Base-by-base conservation (phyloP, 1,140 invertebrate species). In the Drosophila aff. region DNA sequence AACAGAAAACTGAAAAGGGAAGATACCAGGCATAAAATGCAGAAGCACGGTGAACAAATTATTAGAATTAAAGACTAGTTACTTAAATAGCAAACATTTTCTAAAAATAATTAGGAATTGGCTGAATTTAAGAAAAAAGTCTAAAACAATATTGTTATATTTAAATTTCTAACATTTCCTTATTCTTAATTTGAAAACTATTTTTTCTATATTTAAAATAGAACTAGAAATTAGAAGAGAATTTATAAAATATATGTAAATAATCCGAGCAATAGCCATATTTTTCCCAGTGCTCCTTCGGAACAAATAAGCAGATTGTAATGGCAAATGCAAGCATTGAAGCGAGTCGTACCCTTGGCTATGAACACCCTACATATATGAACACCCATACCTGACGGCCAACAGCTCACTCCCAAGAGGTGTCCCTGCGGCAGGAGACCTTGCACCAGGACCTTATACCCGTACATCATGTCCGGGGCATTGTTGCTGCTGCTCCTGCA, bases 261-360 rank as follows among this genome's bases (percentile, higher is more conserved):
- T 3, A 55, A 3, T 55, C 31, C n/a, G 3, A 10, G 26, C 11
- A 23, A 21, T n/a, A 8, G 1, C 18, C n/a, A 40, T 15, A 23
- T 65, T 65, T 62, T 21, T 15, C 57, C 18, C 63, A 18, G 21
- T 28, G 63, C 36, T 63, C 40, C 16, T n/a, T 13, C 21, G 11
- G 50, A 59, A 80, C 79, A 87, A 81, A 83, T 78, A 83, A 83
- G 80, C 67, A 82, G 68, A 82, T 82, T 87, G 80, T 72, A 77
- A 82, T 73, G 79, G 76, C 79, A 86, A 86, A 87, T 60, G 76
- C 40, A 81, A 79, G 82, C 82, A 86, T 82, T 85, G 82, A 72
- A 82, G 82, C 76, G 76, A 77, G 60, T 82, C 65, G 18, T 23
- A 23, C 31, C 31, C 26, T 13, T 21, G 9, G 23, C 36, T 33